Evolutionary conservation across 2,888 invertebrate genomes (phyloP), one percentile per base, ranked within the genome.

Genomic region (Omphaloscelis lunosa): DNA sequence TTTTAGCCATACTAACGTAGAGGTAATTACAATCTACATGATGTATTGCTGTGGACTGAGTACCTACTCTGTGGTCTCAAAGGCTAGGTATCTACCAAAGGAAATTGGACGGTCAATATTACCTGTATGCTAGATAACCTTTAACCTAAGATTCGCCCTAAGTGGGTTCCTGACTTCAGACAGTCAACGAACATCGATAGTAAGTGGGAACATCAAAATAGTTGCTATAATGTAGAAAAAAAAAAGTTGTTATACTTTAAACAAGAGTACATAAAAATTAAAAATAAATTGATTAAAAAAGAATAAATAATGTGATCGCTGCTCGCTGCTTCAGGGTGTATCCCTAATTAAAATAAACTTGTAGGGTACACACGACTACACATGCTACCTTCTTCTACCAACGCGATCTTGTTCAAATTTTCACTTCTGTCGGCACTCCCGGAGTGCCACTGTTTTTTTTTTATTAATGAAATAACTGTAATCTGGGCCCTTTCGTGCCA

Each of bases 61-160:
- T 39, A 27, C n/a, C n/a, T n/a, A n/a, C 41, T 71, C 51, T 48
- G 41, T 48, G 53, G 6, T 41, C 23, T 58, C 66, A 72, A 72
- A 70, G 53, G 66, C 59, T 53, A 20, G 17, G 29, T 45, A 23
- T 8, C 23, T 34, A 34, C 20, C 29, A 56, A 58, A 56, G 79
- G 59, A 79, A 67, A 79, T 29, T 65, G 41, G 20, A 59, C 23
- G 20, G 79, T 72, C 66, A 78, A 79, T 78, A 78, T 71, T 67
- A 20, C 11, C 45, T 11, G n/a, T n/a, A 20, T 48, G 20, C 20
- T 65, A 8, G 20, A 29, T 34, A 34, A 39, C 48, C 66, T 45
- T 39, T 27, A 27, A 61, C 1, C 15, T 41, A 20, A 34, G 23
- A 63, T 63, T 23, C 9, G 17, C 15, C 12, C 15, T 45, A 20